phyloP scores from a whole-genome alignment of 2,113 vertebrate species.

The Isurus oxyrinchus region DNA sequence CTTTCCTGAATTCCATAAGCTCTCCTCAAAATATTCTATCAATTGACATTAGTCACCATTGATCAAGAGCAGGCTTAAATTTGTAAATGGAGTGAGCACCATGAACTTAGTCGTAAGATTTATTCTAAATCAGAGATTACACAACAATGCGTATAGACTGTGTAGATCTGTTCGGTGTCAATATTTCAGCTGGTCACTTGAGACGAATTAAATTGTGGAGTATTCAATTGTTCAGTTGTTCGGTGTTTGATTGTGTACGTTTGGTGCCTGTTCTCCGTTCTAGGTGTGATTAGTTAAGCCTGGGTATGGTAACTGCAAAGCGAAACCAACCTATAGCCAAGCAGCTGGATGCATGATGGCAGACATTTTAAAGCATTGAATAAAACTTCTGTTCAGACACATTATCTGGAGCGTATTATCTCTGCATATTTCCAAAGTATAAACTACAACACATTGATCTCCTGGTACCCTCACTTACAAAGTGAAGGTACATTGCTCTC shows the following conservation, averaged over 20 bases:
- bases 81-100: not conserved
- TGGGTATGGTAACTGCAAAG: not conserved
- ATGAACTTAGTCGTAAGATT: not conserved
- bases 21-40: too few relatives aligned
- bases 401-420: not conserved
- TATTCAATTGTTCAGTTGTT: not conserved
- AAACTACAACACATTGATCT: not conserved
- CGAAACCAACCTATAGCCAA: not conserved
- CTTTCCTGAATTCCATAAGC: not conserved
- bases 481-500: not conserved
- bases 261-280: not conserved
- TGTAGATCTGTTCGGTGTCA: not conserved
- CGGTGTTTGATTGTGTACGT: not conserved
- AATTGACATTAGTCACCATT: not conserved
- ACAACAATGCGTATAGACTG: not conserved
- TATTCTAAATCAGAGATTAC: not conserved
- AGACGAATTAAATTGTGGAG: not conserved
- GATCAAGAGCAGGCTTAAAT: not conserved
- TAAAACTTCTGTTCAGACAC: not conserved
- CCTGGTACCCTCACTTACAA: not conserved
- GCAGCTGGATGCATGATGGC: not conserved
- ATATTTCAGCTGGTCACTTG: not conserved
- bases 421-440: not conserved
- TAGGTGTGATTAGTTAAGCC: not conserved
- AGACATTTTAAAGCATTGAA: not conserved